A percentile compares a stretch with the other conserved stretches of the same genome.
Evolutionary conservation across 2,888 invertebrate species (phyloP).

Genomic region (Homarus gammarus): DNA sequence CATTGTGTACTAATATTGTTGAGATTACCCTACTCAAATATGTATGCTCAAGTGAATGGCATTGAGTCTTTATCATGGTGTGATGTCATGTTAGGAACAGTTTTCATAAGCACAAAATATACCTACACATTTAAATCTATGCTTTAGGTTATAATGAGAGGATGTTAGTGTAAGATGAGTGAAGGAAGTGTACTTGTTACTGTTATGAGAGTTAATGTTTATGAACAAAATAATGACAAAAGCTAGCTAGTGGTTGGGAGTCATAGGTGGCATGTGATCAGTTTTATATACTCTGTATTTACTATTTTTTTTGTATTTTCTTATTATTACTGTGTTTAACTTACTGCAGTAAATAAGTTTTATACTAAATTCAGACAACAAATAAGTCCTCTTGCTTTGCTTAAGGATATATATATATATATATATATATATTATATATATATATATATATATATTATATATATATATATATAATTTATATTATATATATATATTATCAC

Average conservation of each 20-base stretch:
- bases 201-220: not conserved
- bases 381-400: not conserved
- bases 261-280: not conserved
- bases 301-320: not conserved
- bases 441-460: not conserved
- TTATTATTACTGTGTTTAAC: not conserved
- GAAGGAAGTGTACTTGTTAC: not conserved
- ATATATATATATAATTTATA: not conserved
- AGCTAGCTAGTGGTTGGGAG: not conserved
- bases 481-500: too few species aligned
- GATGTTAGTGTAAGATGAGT: not conserved
- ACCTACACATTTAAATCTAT: slow-evolving; percentile 11
- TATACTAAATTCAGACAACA: not conserved
- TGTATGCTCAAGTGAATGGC: slow-evolving; percentile 34
- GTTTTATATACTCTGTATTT: slow-evolving; percentile 1
- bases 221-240: not conserved
- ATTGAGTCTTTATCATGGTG: slow-evolving; percentile 9
- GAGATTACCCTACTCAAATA: slow-evolving; percentile 22
- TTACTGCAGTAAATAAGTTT: not conserved
- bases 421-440: slow-evolving; percentile 12
- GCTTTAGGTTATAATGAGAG: slow-evolving; percentile 30
- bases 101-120: slow-evolving; percentile 46
- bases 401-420: not conserved
- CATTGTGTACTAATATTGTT: not conserved
- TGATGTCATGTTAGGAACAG: slow-evolving; percentile 9